These are phyloP conservation scores for Laticauda laticaudata DNA, from an alignment of 2,113 vertebrate species.

Conservation along the genomic window DNA sequence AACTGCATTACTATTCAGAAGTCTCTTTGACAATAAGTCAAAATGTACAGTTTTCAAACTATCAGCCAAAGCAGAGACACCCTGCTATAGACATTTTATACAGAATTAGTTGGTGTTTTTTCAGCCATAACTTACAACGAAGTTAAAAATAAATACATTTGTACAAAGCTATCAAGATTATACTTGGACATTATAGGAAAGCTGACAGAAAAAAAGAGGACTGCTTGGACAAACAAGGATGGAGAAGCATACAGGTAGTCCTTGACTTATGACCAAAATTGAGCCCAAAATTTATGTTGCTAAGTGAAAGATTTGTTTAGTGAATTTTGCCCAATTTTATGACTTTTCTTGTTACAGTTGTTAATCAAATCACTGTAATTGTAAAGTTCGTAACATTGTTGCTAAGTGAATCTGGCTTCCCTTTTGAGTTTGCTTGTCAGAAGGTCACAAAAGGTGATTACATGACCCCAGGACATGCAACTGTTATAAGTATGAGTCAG, in stretches of 20 bases:
- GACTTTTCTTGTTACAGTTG: no score
- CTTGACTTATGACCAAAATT: no score
- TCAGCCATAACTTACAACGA: background rate
- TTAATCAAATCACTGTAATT: no score
- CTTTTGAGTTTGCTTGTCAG: no score
- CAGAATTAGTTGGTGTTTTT: background rate
- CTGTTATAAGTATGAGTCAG: no score
- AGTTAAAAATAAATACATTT: background rate
- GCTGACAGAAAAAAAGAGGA: background rate
- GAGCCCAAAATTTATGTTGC: no score
- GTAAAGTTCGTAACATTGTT: no score
- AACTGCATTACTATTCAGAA: background rate
- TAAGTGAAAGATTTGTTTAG: no score
- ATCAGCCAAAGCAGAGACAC: background rate
- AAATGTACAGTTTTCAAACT: background rate
- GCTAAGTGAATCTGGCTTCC: no score
- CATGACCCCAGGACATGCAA: no score
- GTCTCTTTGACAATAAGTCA: rapidly evolving
- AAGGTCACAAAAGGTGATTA: no score
- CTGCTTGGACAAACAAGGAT: background rate
- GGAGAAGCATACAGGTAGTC: background rate
- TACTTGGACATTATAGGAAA: background rate
- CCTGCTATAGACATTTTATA: background rate
- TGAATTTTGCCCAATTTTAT: no score
- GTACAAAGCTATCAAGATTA: background rate